A percentile compares a stretch with the other conserved stretches of the same genome.
Conservation (phyloP, 2,888 invertebrate species). For the Drosophila borborema region DNA sequence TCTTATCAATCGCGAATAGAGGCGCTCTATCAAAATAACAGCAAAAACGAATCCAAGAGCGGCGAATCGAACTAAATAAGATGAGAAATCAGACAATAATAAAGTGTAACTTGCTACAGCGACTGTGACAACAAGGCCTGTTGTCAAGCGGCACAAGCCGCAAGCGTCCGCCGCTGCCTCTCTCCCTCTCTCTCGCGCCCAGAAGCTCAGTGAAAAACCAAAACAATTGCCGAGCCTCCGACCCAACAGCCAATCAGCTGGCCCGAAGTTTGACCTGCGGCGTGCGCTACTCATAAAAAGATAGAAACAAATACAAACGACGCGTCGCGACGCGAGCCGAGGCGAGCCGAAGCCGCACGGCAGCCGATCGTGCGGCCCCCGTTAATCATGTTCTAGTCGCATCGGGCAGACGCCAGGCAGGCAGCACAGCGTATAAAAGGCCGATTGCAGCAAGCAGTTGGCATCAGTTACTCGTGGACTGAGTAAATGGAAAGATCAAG, state of each 20-base stretch:
- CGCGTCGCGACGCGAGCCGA: conserved; percentile 29
- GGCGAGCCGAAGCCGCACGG: conserved; percentile 50
- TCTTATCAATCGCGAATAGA: conserved; percentile 49
- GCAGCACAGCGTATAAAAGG: conserved; percentile 77
- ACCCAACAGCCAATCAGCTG: conserved; percentile 69
- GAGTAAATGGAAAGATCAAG: conserved; percentile 85
- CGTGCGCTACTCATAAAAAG: conserved; percentile 32
- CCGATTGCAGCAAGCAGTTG: conserved; percentile 40
- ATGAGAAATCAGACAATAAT: conserved; percentile 24
- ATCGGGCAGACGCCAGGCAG: conserved; percentile 42
- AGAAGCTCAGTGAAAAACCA: conserved; percentile 60
- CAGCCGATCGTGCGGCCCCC: conserved; percentile 37
- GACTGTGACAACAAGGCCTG: conserved; percentile 29
- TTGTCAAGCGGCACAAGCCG: conserved; percentile 45
- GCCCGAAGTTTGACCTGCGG: conserved; percentile 61
- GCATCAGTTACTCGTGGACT: conserved; percentile 83
- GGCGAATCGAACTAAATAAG: conserved; percentile 26
- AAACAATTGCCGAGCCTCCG: conserved; percentile 82
- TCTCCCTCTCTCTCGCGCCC: not conserved
- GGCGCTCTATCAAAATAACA: conserved; percentile 37
- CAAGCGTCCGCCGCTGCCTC: not conserved
- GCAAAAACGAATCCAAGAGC: conserved; percentile 20
- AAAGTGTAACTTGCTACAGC: conserved; percentile 17
- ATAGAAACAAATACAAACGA: conserved; percentile 10
- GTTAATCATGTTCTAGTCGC: conserved; percentile 61